Evolutionary conservation across 2,888 invertebrate species (phyloP).

Genomic region (Brachynemurus nebulosus): DNA sequence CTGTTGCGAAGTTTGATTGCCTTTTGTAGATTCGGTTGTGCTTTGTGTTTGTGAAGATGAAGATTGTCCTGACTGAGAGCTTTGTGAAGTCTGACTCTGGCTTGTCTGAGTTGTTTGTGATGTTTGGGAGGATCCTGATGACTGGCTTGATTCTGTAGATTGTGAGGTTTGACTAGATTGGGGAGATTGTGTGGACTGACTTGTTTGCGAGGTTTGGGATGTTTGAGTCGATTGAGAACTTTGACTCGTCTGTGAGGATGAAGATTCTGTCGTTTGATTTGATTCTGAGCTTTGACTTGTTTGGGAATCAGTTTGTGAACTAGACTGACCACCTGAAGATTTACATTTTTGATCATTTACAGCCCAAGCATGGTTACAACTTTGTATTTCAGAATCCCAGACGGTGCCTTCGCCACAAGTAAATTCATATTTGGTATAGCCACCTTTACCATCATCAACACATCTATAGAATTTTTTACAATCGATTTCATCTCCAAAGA

Average conservation of each 20-base stretch:
- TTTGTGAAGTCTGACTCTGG: no score
- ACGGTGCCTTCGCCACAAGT: conserved; percentile 51
- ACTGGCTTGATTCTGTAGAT: no score
- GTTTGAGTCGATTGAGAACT: conserved; percentile 1
- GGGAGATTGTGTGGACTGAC: background rate
- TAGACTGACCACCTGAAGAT: no score
- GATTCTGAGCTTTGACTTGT: conserved; percentile 5
- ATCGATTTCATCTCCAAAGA: conserved; percentile 45
- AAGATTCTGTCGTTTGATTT: conserved; percentile 1
- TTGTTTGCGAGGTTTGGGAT: background rate
- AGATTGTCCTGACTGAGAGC: no score
- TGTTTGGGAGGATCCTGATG: no score
- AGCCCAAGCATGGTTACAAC: conserved; percentile 47
- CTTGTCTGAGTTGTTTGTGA: no score
- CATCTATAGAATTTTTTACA: conserved; percentile 28
- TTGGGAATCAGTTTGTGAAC: no score
- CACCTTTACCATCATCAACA: conserved; percentile 18
- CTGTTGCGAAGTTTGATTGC: conserved; percentile 6
- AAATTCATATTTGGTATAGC: conserved; percentile 19
- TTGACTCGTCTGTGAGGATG: conserved; percentile 6
- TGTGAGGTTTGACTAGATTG: conserved; percentile 8
- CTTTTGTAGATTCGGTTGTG: no score
- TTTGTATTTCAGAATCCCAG: conserved; percentile 47
- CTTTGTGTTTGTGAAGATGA: no score
- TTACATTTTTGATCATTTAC: conserved; percentile 25